Evolutionary conservation across 2,888 invertebrate species (phyloP).

Genomic region (Spilarctia lutea): DNA sequence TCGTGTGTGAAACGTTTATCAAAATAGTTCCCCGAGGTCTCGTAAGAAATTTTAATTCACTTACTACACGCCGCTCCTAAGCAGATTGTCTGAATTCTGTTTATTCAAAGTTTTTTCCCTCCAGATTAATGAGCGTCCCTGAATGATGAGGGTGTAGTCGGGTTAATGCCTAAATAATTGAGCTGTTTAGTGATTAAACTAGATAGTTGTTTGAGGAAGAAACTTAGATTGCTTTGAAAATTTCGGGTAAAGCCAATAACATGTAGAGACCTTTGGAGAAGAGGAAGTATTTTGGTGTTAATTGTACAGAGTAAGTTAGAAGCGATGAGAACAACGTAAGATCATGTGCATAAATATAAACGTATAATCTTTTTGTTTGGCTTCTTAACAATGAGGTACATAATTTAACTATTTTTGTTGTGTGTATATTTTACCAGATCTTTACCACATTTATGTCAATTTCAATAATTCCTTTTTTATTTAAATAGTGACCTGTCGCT

Average conservation of each 20-base stretch:
- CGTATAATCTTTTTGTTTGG: no score
- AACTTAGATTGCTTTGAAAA: constrained; percentile 15
- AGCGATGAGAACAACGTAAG: background rate
- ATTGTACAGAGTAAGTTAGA: background rate
- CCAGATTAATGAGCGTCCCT: constrained; percentile 41
- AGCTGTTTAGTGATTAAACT: constrained; percentile 34
- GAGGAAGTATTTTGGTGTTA: background rate
- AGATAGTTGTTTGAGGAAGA: constrained; percentile 27
- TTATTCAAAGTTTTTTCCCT: constrained; percentile 45
- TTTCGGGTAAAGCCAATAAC: background rate
- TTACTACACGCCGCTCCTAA: constrained; percentile 24
- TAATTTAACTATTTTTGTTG: no score
- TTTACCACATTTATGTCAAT: no score
- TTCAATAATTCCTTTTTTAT: no score
- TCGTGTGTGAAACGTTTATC: background rate
- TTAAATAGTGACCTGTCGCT: no score
- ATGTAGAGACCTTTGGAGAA: background rate
- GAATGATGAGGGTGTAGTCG: constrained; percentile 41
- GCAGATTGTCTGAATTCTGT: constrained; percentile 30
- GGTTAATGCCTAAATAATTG: constrained; percentile 42
- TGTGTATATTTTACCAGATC: no score
- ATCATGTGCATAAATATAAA: background rate
- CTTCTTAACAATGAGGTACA: no score
- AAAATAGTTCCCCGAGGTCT: background rate
- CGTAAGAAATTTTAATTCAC: background rate